These are phyloP conservation scores for Vesta saturnalis DNA, from an alignment of 2,888 invertebrate genomes.

Conservation along the genomic window DNA sequence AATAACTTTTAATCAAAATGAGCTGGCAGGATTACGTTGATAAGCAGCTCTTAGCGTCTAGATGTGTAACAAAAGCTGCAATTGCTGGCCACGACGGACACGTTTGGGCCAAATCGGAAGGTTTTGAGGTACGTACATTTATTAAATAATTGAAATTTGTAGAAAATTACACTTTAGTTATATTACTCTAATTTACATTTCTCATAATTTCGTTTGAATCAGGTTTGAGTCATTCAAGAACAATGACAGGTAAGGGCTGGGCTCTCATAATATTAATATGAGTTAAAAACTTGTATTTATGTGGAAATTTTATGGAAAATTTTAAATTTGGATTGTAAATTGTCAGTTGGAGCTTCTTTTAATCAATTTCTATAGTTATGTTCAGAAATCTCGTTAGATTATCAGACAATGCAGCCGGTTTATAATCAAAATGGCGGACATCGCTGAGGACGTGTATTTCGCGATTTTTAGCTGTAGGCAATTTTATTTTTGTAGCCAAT, in stretches of 20 bases:
- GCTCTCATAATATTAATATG: constrained; percentile 17
- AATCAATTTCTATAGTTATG: background rate
- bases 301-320: constrained; percentile 10
- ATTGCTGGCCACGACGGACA: constrained; percentile 96
- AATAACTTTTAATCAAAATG: constrained; percentile 69
- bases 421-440: constrained; percentile 58
- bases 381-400: constrained; percentile 25
- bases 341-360: background rate
- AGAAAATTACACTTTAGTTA: background rate
- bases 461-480: constrained; percentile 16
- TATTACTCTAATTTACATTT: background rate
- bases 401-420: constrained; percentile 49
- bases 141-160: background rate
- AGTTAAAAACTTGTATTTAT: background rate
- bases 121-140: constrained; percentile 85
- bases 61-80: constrained; percentile 94
- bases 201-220: constrained; percentile 4
- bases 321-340: background rate
- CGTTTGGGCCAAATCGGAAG: constrained; percentile 93
- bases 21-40: constrained; percentile 99
- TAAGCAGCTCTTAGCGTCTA: constrained; percentile 95
- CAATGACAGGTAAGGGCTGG: constrained; percentile 41
- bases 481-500: background rate
- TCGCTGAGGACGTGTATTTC: constrained; percentile 53
- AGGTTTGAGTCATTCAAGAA: constrained; percentile 35